Evolutionary conservation across 2,797 vertebrate species (phyloP).

Genomic region (Botia kubotai): DNA sequence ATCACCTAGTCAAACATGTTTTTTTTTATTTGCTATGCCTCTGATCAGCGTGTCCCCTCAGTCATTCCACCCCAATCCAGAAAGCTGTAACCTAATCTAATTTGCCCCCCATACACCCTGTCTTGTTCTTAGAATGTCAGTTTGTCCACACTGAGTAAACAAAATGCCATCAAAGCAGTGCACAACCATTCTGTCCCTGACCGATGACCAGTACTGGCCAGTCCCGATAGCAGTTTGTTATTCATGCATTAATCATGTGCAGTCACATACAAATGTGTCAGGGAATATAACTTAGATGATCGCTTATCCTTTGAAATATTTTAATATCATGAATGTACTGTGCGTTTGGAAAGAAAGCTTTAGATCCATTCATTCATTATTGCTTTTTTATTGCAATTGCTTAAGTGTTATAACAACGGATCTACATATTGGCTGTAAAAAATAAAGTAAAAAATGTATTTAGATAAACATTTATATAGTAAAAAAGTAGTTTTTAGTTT

Average conservation of each 20-base stretch:
- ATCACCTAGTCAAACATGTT: not conserved
- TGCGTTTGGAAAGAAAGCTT: not conserved
- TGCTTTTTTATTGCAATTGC: not conserved
- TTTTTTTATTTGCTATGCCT: not conserved
- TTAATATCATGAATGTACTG: not conserved
- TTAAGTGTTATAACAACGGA: not conserved
- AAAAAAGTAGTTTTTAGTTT: not conserved
- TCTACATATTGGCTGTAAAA: not conserved
- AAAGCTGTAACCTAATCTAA: not conserved
- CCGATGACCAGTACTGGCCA: not conserved
- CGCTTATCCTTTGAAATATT: not conserved
- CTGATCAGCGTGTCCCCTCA: not conserved
- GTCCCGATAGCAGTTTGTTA: constrained; percentile 19
- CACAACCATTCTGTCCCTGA: constrained; percentile 21
- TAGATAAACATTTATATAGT: too few species aligned
- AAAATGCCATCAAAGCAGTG: constrained; percentile 13
- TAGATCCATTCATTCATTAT: not conserved
- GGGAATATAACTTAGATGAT: not conserved
- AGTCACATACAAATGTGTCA: not conserved
- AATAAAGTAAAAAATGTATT: not conserved
- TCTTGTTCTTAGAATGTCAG: constrained; percentile 37
- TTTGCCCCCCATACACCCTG: not conserved
- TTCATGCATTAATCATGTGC: not conserved
- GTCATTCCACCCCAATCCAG: not conserved
- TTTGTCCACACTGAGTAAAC: constrained; percentile 30